Evolutionary conservation across 2,888 invertebrate genomes (phyloP), one percentile per base, ranked within the genome.

Genomic region (Drosophila nigritarsus): DNA sequence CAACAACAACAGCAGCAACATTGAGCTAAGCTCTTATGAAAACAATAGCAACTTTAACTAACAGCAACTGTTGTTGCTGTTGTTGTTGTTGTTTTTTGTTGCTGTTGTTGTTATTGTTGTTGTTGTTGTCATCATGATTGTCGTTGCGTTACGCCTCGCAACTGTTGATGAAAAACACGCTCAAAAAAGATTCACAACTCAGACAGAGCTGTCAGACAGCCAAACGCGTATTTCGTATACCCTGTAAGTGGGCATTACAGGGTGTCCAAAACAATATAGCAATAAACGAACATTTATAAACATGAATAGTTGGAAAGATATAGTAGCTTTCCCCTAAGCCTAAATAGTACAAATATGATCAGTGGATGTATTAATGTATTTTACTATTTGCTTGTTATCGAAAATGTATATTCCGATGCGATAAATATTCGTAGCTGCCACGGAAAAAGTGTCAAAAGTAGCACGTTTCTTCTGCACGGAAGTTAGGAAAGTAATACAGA

Each of bases 81-180:
- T 73, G 49, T 75, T 29, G 29, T 40, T 65, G 65, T 27, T 27
- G 27, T 27, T 29, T 24, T 36, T 71, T 71, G 65, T 54, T 29
- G 24, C 27, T 71, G 55, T 54, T 42, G n/a, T 15, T 15, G 6
- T 5, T 42, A n/a, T 38, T 69, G 58, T n/a, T 69, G 58, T 24
- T 45, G 27, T 58, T 61, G 54, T 53, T 73, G 53, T 75, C 64
- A 61, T 66, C 58, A 62, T 70, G 53, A 61, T 67, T 71, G 75
- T 71, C 66, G 61, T 40, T 54, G 51, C 65, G 82, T 81, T 81
- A 67, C 81, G 83, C 74, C 69, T 62, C 55, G 56, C 60, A 65
- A 71, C 7, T 55, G 55, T 38, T 55, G n/a, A 72, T 73, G 64
- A 77, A 69, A 65, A 45, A 64, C 66, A 58, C 65, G 54, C 56